Base-by-base conservation (phyloP, 2,797 vertebrate genomes). In the Forpus xanthops region DNA sequence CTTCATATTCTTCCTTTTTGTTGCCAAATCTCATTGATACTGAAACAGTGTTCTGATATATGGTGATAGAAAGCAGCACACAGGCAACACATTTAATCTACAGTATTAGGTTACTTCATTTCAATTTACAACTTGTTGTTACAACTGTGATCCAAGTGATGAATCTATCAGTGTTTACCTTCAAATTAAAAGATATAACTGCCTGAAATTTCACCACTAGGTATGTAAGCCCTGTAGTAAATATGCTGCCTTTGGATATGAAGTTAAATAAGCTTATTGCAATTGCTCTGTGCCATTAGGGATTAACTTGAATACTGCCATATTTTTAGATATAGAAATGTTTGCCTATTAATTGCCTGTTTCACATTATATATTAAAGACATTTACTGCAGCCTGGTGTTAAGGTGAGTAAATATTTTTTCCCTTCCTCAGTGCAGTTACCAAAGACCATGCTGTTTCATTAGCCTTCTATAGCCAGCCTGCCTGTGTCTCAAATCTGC, bases 261-360 rank as follows among this genome's bases (percentile, higher is more conserved):
- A 93, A 84, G 55, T 89, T 96, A 95, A 96, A 95, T 93, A 95
- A 93, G 78, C 76, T 96, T 95, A 82, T 73, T 88, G 78, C 2
- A 12, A 89, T 96, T 95, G 80, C 82, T 95, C 71, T 60, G 58
- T 70, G 73, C 85, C 95, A 61, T 73, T 49, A 95, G 93, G 72
- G 88, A 97, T 97, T 97, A 94, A 62, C 68, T 92, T 94, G 52
- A 87, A 80, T 75, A 85, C n/a, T 11, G 21, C 35, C 50, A 50
- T 52, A 89, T 93, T 96, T 97, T 76, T 95, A 72, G 89, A 84
- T 62, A 15, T 17, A 94, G 93, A 96, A 95, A 94, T 8, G 5
- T 80, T 93, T 95, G 62, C 90, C 85, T 89, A 23, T 94, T 98
- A 97, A 96, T 95, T 97, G 90, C 68, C 84, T 94, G 55, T 87